Percentiles rank a stretch among this genome's conserved stretches.
Conservation (phyloP, 2,888 invertebrate genomes). For the Odontomyia ornata region DNA sequence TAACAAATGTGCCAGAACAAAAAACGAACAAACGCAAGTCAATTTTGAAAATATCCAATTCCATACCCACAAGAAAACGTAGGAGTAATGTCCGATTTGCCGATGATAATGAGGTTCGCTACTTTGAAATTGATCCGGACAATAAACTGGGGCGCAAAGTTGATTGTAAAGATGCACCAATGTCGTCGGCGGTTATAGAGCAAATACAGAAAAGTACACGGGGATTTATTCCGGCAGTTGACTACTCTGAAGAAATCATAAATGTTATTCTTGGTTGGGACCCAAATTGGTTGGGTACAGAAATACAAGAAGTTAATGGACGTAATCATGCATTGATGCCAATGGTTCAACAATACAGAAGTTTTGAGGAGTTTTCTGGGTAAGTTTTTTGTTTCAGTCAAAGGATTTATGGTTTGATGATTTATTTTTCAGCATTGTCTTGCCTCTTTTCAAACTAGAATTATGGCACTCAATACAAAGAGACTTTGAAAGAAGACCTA, state of each 20-base stretch:
- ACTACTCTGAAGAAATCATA: slow-evolving; percentile 65
- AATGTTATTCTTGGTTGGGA: slow-evolving; percentile 72
- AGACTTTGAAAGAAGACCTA: slow-evolving; percentile 11
- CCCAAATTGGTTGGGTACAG: slow-evolving; percentile 72
- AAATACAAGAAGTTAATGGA: slow-evolving; percentile 65
- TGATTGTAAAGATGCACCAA: slow-evolving; percentile 52
- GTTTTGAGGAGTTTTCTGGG: slow-evolving; percentile 70
- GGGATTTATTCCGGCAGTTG: slow-evolving; percentile 46
- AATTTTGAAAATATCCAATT: background rate
- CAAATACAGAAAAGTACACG: background rate
- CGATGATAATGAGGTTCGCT: slow-evolving; percentile 50
- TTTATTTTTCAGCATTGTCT: slow-evolving; percentile 54
- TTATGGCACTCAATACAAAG: slow-evolving; percentile 52
- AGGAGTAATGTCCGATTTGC: slow-evolving; percentile 57
- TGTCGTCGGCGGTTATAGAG: background rate
- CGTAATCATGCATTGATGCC: slow-evolving; percentile 65
- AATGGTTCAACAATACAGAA: slow-evolving; percentile 68
- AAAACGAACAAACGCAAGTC: slow-evolving; percentile 22
- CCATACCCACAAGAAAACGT: background rate
- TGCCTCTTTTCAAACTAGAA: slow-evolving; percentile 61
- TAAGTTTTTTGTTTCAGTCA: slow-evolving; percentile 57
- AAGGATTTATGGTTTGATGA: background rate
- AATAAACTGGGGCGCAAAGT: slow-evolving; percentile 53
- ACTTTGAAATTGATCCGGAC: slow-evolving; percentile 54
- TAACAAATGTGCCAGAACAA: too few relatives aligned